Evolutionary conservation across 2,113 vertebrate species (phyloP).

Genomic region (Castor canadensis): DNA sequence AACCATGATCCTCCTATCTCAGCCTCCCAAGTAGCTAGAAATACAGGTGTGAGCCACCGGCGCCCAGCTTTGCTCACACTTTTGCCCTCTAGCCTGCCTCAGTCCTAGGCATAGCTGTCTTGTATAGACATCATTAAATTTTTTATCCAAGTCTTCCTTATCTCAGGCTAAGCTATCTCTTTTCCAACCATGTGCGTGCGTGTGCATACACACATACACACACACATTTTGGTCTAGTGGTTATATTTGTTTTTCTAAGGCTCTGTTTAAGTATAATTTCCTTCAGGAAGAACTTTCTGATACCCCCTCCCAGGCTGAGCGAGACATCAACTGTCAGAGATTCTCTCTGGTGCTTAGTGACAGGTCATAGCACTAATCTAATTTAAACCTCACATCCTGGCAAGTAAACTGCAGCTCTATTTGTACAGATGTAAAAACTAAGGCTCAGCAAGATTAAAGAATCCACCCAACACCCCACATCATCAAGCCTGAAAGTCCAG

Average conservation of each 20-base stretch:
- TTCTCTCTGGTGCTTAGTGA: background rate
- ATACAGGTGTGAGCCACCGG: too few relatives aligned
- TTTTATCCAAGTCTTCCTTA: background rate
- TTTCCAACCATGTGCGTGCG: background rate
- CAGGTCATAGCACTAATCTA: background rate
- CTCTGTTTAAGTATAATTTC: conserved; percentile 14
- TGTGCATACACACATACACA: background rate
- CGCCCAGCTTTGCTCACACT: background rate
- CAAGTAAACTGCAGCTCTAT: conserved; percentile 29
- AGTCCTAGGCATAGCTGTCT: background rate
- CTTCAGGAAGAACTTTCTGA: conserved; percentile 35
- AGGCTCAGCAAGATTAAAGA: conserved; percentile 12
- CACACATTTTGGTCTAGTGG: background rate
- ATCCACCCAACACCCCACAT: background rate
- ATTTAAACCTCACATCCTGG: conserved; percentile 40
- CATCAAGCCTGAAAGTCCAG: background rate
- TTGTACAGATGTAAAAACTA: conserved; percentile 60
- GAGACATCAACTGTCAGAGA: background rate
- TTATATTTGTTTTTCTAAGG: conserved; percentile 47
- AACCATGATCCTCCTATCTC: too few relatives aligned
- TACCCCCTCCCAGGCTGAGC: background rate
- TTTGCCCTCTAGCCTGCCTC: background rate
- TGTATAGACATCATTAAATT: background rate
- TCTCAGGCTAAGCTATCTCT: background rate
- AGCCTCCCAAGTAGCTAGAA: too few relatives aligned